Percentiles rank a stretch among this genome's conserved stretches.
Conservation (phyloP, 2,888 invertebrate genomes). For the Schizotus pectinicornis region DNA sequence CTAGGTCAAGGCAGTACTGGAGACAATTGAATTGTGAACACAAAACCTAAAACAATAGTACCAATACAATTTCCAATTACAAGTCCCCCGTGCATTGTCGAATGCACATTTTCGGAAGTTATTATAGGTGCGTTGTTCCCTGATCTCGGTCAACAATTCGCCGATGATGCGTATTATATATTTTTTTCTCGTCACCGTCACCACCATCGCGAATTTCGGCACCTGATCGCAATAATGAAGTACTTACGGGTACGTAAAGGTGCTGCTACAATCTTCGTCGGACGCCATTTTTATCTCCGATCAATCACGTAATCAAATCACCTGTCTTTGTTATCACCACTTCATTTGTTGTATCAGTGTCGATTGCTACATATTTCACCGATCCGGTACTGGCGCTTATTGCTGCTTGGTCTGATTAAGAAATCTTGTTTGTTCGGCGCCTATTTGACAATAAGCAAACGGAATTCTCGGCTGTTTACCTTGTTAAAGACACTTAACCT, state of each 20-base stretch:
- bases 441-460: constrained; percentile 32
- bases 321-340: constrained; percentile 35
- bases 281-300: constrained; percentile 53
- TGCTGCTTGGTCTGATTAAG: constrained; percentile 30
- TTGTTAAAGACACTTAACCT: constrained; percentile 29
- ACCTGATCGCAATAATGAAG: constrained; percentile 16
- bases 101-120: constrained; percentile 1
- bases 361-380: constrained; percentile 38
- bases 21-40: constrained; percentile 35
- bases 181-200: background rate
- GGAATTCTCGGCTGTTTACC: constrained; percentile 29
- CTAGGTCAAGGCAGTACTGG: constrained; percentile 50
- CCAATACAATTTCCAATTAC: background rate
- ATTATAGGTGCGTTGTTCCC: background rate
- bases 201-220: constrained; percentile 13
- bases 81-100: constrained; percentile 10
- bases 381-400: background rate
- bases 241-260: constrained; percentile 56
- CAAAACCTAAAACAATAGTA: constrained; percentile 11
- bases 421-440: constrained; percentile 34
- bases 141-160: too few species aligned
- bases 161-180: background rate
- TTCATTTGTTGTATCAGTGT: constrained; percentile 39
- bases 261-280: constrained; percentile 57
- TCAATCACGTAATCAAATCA: constrained; percentile 35